Conservation (phyloP, 2,888 invertebrate species). For the Pilophorus perplexus region DNA sequence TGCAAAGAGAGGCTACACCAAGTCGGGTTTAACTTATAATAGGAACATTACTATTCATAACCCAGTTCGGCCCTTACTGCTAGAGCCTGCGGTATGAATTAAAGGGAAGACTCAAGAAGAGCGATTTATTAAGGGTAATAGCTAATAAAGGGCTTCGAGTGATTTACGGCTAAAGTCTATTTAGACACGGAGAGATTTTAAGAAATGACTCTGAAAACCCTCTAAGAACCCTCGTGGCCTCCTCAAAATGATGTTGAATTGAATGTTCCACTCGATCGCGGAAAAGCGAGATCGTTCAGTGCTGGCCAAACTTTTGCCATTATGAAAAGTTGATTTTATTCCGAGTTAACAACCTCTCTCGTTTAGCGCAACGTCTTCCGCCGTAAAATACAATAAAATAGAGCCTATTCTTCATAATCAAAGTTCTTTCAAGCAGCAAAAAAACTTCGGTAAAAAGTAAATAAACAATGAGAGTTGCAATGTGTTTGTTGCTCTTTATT, state of each 20-base stretch:
- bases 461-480: background rate
- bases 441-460: background rate
- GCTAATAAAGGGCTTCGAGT: background rate
- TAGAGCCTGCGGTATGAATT: too few relatives aligned
- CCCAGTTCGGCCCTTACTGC: too few relatives aligned
- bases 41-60: too few relatives aligned
- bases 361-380: background rate
- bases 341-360: conserved; percentile 11
- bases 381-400: conserved; percentile 1
- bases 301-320: conserved; percentile 21
- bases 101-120: background rate
- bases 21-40: too few relatives aligned
- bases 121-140: conserved; percentile 12
- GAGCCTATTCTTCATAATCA: conserved; percentile 17
- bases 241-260: conserved; percentile 16
- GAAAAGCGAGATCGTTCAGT: conserved; percentile 23
- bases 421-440: background rate
- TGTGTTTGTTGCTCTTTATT: background rate
- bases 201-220: background rate
- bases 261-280: conserved; percentile 24
- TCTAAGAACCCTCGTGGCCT: background rate
- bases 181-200: background rate
- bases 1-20: too few relatives aligned
- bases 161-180: background rate
- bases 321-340: conserved; percentile 36